A percentile compares a stretch with the other conserved stretches of the same genome.
Conservation (phyloP, 1,140 invertebrate species). For the Hylaeus anthracinus region DNA sequence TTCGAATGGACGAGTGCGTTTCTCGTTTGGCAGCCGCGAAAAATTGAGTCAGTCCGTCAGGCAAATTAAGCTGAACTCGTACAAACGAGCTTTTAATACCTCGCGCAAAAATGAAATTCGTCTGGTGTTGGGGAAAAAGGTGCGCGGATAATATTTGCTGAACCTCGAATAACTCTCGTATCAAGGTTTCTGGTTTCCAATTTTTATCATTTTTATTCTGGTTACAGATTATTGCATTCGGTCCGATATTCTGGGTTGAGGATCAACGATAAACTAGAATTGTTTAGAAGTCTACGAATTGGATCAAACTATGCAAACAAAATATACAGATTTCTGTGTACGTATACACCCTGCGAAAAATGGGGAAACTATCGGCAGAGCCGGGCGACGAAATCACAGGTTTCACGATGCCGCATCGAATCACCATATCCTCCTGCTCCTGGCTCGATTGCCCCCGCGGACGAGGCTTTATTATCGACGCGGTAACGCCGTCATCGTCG, state of each 20-base stretch:
- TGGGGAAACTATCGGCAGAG: not conserved
- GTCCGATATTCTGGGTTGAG: too few relatives aligned
- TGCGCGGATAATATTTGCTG: too few relatives aligned
- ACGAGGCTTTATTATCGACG: slow-evolving; percentile 33
- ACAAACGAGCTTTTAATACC: not conserved
- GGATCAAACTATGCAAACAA: too few relatives aligned
- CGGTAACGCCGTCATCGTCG: slow-evolving; percentile 41
- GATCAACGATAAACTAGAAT: too few relatives aligned
- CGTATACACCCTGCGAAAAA: not conserved
- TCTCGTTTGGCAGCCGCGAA: not conserved
- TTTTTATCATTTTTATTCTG: too few relatives aligned
- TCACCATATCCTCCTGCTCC: not conserved
- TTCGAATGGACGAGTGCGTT: not conserved
- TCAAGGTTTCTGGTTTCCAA: too few relatives aligned
- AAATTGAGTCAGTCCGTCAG: slow-evolving; percentile 8
- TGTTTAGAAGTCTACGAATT: too few relatives aligned
- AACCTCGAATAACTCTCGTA: too few relatives aligned
- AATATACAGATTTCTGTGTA: too few relatives aligned
- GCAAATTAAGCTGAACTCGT: slow-evolving; percentile 15
- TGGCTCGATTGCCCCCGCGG: slow-evolving; percentile 34
- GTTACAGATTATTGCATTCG: too few relatives aligned
- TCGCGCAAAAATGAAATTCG: slow-evolving; percentile 27
- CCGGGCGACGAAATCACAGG: slow-evolving; percentile 12
- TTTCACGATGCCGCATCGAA: not conserved
- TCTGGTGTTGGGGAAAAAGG: too few relatives aligned